Conservation (phyloP, 2,888 invertebrate genomes). For the Thera britannica region DNA sequence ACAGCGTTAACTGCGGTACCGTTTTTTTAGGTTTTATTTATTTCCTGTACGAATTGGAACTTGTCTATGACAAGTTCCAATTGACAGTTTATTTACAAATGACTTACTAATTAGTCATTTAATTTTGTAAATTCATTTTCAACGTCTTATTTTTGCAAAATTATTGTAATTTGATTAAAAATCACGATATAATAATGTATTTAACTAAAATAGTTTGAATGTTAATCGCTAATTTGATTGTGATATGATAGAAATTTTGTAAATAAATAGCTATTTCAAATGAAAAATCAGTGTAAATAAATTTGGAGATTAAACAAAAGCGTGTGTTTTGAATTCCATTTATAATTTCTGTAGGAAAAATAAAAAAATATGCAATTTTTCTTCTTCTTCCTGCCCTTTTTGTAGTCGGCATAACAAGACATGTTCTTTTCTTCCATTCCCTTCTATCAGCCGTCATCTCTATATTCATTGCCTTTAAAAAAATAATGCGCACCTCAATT, state of each 20-base stretch:
- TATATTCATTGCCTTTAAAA: no score
- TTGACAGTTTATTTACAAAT: no score
- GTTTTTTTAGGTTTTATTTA: not conserved
- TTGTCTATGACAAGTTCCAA: no score
- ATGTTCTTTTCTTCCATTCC: no score
- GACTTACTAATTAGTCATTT: no score
- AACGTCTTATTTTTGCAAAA: constrained; percentile 10
- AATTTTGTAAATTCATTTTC: not conserved
- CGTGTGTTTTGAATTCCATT: constrained; percentile 21
- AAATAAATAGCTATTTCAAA: constrained; percentile 70
- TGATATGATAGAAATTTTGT: constrained; percentile 75
- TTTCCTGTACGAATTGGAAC: not conserved
- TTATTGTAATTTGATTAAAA: constrained; percentile 52
- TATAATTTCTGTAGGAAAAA: no score
- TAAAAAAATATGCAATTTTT: no score
- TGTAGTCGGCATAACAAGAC: no score
- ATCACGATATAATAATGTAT: constrained; percentile 57
- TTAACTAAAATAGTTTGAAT: constrained; percentile 64
- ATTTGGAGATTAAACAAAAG: constrained; percentile 54
- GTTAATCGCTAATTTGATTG: constrained; percentile 74
- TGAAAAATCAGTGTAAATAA: constrained; percentile 71
- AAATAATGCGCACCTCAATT: no score
- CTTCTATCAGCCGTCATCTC: no score
- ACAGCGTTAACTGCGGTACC: not conserved
- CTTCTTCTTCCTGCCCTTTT: no score